A percentile compares a stretch with the other conserved stretches of the same genome.
These are phyloP conservation scores for Atherix ibis DNA, from an alignment of 2,888 invertebrate species.

Conservation along the genomic window DNA sequence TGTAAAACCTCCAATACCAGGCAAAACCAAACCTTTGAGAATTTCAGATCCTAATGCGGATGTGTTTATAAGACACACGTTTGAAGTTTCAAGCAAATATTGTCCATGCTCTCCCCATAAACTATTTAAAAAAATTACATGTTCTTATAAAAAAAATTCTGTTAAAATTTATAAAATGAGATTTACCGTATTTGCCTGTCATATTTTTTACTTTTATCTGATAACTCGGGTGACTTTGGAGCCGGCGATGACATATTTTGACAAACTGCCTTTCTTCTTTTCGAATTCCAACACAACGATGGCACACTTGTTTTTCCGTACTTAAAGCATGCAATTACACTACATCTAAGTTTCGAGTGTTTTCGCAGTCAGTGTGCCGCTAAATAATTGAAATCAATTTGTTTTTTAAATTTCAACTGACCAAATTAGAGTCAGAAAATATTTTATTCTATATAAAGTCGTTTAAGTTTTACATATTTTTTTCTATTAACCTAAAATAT, in stretches of 20 bases:
- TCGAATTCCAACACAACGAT: no score
- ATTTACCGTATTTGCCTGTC: slow-evolving; percentile 52
- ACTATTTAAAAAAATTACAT: slow-evolving; percentile 30
- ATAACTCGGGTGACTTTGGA: slow-evolving; percentile 47
- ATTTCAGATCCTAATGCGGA: slow-evolving; percentile 88
- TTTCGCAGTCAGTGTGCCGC: no score
- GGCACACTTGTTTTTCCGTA: no score
- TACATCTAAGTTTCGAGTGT: no score
- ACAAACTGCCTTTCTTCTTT: no score
- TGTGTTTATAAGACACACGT: slow-evolving; percentile 87
- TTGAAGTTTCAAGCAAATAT: slow-evolving; percentile 67
- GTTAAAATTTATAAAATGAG: slow-evolving; percentile 1
- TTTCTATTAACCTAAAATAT: no score
- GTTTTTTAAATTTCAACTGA: no score
- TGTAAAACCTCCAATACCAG: slow-evolving; percentile 84
- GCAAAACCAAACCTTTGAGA: slow-evolving; percentile 84
- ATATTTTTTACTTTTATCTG: slow-evolving; percentile 59
- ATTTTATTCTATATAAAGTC: no score
- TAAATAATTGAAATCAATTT: no score
- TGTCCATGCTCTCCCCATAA: slow-evolving; percentile 99
- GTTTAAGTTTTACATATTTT: no score
- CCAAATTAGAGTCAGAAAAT: no score
- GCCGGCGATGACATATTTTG: slow-evolving; percentile 31
- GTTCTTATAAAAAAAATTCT: not conserved
- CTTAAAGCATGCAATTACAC: no score